Conservation (phyloP, 1,140 invertebrate genomes). For the Hormaphis cornu region DNA sequence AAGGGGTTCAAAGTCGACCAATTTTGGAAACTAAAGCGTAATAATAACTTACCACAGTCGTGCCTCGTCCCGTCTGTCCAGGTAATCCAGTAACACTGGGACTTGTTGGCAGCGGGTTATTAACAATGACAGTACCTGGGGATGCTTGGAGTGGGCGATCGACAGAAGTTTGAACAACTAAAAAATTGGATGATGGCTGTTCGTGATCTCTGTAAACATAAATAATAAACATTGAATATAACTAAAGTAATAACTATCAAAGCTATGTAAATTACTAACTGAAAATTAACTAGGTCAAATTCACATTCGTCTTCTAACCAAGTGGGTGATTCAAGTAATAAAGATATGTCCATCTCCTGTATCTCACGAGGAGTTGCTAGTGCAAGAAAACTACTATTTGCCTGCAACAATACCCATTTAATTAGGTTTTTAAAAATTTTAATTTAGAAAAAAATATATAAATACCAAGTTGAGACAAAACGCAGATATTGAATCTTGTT, state of each 20-base stretch:
- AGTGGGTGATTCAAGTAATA: slow-evolving; percentile 75
- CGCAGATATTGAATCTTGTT: slow-evolving; percentile 94
- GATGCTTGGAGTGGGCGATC: slow-evolving; percentile 54
- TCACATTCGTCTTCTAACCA: slow-evolving; percentile 95
- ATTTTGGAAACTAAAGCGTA: background rate
- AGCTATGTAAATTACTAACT: background rate
- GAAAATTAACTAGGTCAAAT: slow-evolving; percentile 81
- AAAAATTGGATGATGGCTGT: slow-evolving; percentile 60
- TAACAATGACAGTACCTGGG: slow-evolving; percentile 36
- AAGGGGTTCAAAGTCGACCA: background rate
- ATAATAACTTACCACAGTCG: slow-evolving; percentile 67
- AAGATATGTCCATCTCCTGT: slow-evolving; percentile 92
- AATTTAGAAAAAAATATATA: slow-evolving; percentile 16
- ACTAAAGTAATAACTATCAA: slow-evolving; percentile 27
- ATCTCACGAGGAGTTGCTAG: slow-evolving; percentile 91
- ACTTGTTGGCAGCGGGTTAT: slow-evolving; percentile 40
- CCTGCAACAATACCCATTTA: slow-evolving; percentile 45
- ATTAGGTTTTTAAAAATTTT: background rate
- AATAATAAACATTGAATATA: background rate
- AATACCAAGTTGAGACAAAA: slow-evolving; percentile 88
- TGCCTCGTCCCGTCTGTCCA: slow-evolving; percentile 76
- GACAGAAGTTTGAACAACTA: slow-evolving; percentile 79
- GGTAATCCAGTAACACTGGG: slow-evolving; percentile 55
- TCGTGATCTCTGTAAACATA: slow-evolving; percentile 49
- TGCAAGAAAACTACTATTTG: slow-evolving; percentile 71